These are phyloP conservation scores for Cephus runcator DNA, from an alignment of 2,888 invertebrate genomes.

Conservation along the genomic window DNA sequence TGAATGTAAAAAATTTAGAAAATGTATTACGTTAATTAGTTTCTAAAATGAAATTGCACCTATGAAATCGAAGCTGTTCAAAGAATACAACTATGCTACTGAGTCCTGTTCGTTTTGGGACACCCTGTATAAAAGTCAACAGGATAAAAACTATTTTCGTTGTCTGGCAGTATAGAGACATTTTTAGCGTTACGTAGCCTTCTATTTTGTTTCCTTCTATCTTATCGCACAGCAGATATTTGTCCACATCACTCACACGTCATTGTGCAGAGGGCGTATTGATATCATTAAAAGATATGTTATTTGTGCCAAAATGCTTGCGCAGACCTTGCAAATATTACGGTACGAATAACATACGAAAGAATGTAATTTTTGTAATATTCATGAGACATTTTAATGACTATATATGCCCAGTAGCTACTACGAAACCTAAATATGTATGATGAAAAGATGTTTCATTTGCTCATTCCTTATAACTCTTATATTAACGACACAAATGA, in stretches of 20 bases:
- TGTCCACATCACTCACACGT: not conserved
- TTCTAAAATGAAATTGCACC: not conserved
- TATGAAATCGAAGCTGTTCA: not conserved
- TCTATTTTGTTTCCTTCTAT: not conserved
- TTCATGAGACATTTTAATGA: not conserved
- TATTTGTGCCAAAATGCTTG: not conserved
- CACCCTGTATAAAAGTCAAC: not conserved
- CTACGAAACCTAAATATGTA: not conserved
- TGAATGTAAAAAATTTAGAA: not conserved
- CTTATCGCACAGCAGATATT: not conserved
- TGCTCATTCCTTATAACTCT: not conserved
- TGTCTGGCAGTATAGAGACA: not conserved
- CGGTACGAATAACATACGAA: not conserved
- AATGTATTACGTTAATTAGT: not conserved
- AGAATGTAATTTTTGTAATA: not conserved
- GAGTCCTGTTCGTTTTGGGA: not conserved
- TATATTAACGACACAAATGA: constrained; percentile 1
- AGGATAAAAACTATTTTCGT: not conserved
- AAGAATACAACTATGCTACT: not conserved
- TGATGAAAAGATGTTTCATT: not conserved
- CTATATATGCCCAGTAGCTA: not conserved
- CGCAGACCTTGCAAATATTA: not conserved
- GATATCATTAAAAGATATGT: not conserved
- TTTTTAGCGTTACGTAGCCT: not conserved
- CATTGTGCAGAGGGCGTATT: not conserved